Conservation (phyloP, 2,888 invertebrate genomes). For the Lycaena phlaeas region DNA sequence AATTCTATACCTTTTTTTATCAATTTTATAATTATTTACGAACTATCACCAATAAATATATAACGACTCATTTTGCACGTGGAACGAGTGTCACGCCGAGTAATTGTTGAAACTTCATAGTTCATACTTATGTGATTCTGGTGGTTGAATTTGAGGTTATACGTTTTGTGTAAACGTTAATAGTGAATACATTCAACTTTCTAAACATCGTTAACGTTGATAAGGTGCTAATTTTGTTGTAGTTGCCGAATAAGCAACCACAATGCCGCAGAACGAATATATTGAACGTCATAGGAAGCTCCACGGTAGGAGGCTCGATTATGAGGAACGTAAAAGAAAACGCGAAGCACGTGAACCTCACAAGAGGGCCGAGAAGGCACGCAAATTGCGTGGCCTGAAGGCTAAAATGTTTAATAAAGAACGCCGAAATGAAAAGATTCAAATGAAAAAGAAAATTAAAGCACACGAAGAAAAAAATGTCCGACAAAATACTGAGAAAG, state of each 20-base stretch:
- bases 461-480: constrained; percentile 97
- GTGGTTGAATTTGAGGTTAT: constrained; percentile 16
- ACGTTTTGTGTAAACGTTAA: not conserved
- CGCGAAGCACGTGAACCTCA: constrained; percentile 95
- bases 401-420: constrained; percentile 98
- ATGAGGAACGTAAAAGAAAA: constrained; percentile 97
- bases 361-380: constrained; percentile 91
- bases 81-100: constrained; percentile 13
- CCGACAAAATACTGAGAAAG: constrained; percentile 87
- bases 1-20: not conserved
- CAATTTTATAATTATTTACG: not conserved
- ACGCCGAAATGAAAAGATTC: constrained; percentile 97
- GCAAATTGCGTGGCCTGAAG: constrained; percentile 93
- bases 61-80: constrained; percentile 11
- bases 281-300: constrained; percentile 98
- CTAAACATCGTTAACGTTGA: constrained; percentile 27
- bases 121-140: too few species aligned
- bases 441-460: constrained; percentile 98
- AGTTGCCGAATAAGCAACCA: constrained; percentile 71
- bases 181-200: constrained; percentile 2
- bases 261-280: constrained; percentile 99
- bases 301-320: constrained; percentile 95
- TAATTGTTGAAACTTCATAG: too few species aligned
- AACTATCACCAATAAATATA: not conserved
- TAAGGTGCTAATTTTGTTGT: constrained; percentile 60